Evolutionary conservation across 2,888 invertebrate species (phyloP).

Genomic region (Syritta pipiens): DNA sequence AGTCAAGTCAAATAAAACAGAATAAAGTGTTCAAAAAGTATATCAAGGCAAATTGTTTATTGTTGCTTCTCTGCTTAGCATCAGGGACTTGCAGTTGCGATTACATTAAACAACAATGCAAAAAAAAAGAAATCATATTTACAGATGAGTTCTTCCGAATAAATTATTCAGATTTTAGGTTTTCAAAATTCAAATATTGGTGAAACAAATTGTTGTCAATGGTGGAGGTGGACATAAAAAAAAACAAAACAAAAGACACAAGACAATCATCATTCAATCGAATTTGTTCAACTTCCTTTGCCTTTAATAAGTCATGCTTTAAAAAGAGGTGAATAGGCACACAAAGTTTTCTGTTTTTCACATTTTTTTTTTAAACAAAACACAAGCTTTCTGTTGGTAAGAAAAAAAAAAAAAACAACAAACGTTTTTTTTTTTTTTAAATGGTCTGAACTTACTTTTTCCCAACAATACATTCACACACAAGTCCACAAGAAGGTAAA

Average conservation of each 20-base stretch:
- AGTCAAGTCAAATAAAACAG: too few species aligned
- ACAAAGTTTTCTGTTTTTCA: conserved; percentile 19
- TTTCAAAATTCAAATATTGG: too few species aligned
- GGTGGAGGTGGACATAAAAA: not conserved
- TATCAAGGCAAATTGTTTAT: too few species aligned
- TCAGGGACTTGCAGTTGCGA: too few species aligned
- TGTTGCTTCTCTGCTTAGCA: too few species aligned
- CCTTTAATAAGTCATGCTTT: conserved; percentile 46
- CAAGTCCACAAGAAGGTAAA: not conserved
- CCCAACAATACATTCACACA: conserved; percentile 46
- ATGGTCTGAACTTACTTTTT: conserved; percentile 57
- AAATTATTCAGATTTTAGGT: too few species aligned
- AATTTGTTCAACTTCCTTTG: conserved; percentile 5
- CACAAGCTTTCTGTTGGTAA: conserved; percentile 34
- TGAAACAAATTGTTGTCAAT: too few species aligned
- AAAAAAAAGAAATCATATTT: not conserved
- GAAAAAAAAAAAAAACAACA: conserved; percentile 17
- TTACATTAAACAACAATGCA: too few species aligned
- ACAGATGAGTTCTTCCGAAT: too few species aligned
- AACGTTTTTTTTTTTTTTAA: too few species aligned
- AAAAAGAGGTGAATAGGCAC: conserved; percentile 49
- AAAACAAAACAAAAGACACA: conserved; percentile 9
- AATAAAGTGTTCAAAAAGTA: too few species aligned
- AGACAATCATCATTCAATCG: conserved; percentile 31
- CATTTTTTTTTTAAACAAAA: conserved; percentile 35